Evolutionary conservation across 2,113 vertebrate species (phyloP).

Genomic region (Dipodomys merriami): DNA sequence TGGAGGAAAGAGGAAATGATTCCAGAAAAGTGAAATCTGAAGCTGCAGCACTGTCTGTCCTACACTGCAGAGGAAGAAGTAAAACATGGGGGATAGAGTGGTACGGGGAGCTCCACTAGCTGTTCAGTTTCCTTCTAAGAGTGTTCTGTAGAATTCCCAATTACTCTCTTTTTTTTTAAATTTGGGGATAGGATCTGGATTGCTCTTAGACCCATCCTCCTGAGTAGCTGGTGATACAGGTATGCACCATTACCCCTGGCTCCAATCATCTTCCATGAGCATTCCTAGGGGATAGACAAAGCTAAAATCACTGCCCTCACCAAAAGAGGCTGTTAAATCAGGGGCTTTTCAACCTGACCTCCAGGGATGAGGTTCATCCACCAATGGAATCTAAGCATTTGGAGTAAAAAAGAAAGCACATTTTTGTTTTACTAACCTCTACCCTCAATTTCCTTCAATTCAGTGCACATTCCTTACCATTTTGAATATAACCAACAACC

Average conservation of each 20-base stretch:
- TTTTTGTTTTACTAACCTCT: not conserved
- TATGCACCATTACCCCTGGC: no score
- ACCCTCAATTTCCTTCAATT: slow-evolving; percentile 33
- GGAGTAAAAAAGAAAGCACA: not conserved
- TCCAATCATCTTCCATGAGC: not conserved
- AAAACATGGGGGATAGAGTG: not conserved
- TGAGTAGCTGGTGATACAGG: no score
- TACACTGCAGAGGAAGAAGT: not conserved
- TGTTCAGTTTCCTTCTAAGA: not conserved
- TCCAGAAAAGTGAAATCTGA: not conserved
- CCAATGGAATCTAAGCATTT: not conserved
- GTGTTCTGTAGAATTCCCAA: not conserved
- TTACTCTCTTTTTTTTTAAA: not conserved
- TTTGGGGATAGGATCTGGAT: no score
- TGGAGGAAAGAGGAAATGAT: slow-evolving; percentile 64
- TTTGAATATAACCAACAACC: slow-evolving; percentile 3
- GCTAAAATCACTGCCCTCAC: not conserved
- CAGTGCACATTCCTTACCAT: not conserved
- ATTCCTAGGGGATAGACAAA: not conserved
- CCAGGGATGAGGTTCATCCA: not conserved
- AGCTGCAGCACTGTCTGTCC: not conserved
- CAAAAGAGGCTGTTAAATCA: not conserved
- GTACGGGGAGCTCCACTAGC: not conserved
- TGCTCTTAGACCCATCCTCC: no score
- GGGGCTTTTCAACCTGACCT: not conserved